Conservation (phyloP, 2,888 invertebrate species). For the Yponomeuta plumbellus region DNA sequence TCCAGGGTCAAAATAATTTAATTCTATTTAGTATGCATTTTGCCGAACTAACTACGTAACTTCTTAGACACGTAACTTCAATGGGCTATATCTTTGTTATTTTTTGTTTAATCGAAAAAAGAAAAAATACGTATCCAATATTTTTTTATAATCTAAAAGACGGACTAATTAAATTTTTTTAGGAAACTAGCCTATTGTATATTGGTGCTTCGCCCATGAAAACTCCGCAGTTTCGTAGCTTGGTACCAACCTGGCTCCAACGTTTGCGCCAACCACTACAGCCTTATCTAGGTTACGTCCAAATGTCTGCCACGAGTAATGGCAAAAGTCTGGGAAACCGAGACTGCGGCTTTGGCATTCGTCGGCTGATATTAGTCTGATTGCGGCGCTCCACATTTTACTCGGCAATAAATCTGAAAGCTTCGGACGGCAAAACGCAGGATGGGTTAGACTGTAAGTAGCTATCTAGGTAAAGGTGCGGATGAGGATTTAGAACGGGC, state of each 20-base stretch:
- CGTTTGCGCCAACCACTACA: not conserved
- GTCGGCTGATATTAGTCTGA: conserved; percentile 2
- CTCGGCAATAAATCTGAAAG: not conserved
- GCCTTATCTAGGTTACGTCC: conserved; percentile 7
- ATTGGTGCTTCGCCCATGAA: no score
- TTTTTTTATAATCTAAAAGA: no score
- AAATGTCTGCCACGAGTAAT: not conserved
- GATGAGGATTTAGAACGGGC: not conserved
- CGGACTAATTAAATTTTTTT: no score
- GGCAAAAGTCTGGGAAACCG: not conserved
- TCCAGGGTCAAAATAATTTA: no score
- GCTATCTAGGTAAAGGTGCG: not conserved
- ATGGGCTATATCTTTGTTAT: no score
- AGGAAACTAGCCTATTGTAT: no score
- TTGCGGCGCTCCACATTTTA: not conserved
- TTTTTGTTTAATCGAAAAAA: no score
- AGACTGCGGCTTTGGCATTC: conserved; percentile 2
- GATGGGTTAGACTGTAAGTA: not conserved
- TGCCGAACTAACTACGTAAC: no score
- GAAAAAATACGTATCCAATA: no score
- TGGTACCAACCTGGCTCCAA: not conserved
- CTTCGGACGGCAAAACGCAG: not conserved
- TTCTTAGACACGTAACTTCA: no score
- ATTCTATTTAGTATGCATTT: no score
- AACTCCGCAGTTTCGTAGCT: no score